Evolutionary conservation across 2,113 vertebrate species (phyloP).

Genomic region (Scortum barcoo): DNA sequence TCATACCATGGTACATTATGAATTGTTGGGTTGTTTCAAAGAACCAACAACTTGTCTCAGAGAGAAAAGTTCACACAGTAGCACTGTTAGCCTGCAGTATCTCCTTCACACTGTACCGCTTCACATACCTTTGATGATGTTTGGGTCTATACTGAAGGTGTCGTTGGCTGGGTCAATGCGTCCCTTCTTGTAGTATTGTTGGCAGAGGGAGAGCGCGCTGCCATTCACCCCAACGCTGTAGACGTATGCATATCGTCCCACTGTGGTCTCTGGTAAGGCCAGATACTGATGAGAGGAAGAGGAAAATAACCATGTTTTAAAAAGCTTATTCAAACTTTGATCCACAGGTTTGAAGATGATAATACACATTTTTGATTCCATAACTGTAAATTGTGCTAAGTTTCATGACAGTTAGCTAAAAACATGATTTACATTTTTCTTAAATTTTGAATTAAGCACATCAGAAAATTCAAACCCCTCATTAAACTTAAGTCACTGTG

Average conservation of each 20-base stretch:
- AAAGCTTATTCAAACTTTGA: no score
- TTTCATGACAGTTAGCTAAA: not conserved
- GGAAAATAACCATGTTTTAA: not conserved
- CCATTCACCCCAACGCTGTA: constrained; percentile 79
- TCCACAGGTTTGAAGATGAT: no score
- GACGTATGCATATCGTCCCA: constrained; percentile 93
- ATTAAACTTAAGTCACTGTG: no score
- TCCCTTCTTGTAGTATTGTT: constrained; percentile 91
- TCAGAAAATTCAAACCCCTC: no score
- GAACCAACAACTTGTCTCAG: not conserved
- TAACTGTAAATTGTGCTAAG: not conserved
- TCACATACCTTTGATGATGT: constrained; percentile 85
- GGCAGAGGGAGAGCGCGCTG: constrained; percentile 90
- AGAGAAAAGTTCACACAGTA: no score
- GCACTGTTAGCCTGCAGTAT: not conserved
- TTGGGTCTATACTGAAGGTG: constrained; percentile 93
- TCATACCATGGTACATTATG: not conserved
- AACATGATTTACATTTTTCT: not conserved
- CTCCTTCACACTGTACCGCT: not conserved
- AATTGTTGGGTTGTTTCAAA: constrained; percentile 19
- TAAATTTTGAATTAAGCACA: not conserved
- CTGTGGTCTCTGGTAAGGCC: constrained; percentile 85
- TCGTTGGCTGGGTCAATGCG: constrained; percentile 93
- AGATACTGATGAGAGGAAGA: constrained; percentile 85
- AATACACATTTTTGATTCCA: no score